Conservation (phyloP, 2,113 vertebrate genomes). For the Melanerpes aurifrons region DNA sequence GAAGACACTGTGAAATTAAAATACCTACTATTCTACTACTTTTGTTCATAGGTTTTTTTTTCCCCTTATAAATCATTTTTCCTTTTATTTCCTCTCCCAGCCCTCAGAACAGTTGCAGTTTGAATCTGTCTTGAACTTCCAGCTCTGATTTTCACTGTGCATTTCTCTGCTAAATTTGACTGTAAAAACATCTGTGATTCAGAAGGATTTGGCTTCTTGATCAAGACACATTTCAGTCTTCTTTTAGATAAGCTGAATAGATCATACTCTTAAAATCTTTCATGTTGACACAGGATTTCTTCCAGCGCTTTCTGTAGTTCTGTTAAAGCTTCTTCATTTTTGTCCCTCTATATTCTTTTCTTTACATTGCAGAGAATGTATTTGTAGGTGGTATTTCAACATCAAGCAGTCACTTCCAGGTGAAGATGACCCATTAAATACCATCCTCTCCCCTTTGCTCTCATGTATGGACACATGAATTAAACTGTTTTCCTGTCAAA, state of each 20-base stretch:
- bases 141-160: background rate
- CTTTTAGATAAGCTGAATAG: background rate
- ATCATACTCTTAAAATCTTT: background rate
- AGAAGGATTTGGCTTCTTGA: background rate
- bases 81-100: background rate
- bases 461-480: background rate
- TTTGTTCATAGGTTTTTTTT: background rate
- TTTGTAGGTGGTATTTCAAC: background rate
- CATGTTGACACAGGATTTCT: background rate
- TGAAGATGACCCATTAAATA: background rate
- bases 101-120: background rate
- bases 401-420: background rate
- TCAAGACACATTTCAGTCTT: background rate
- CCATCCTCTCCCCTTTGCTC: background rate
- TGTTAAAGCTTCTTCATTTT: background rate
- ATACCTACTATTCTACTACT: background rate
- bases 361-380: background rate
- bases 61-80: background rate
- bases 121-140: background rate
- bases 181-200: background rate
- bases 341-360: background rate
- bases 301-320: background rate
- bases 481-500: background rate
- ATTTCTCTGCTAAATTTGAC: background rate
- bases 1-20: background rate